These are phyloP conservation scores for Chelonia mydas DNA, from an alignment of 2,797 vertebrate species.

Conservation along the genomic window DNA sequence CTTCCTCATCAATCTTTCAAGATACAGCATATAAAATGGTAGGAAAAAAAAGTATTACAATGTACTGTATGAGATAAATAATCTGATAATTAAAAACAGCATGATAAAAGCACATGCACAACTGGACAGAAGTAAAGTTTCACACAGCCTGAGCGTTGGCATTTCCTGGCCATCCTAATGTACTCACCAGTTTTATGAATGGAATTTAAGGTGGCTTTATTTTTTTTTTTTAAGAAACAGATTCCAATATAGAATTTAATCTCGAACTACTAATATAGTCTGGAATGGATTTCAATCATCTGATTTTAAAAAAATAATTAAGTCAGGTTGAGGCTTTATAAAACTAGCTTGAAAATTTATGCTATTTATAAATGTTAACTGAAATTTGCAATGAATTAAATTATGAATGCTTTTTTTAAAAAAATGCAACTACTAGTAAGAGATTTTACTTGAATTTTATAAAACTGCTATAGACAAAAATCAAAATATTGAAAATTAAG, in stretches of 20 bases:
- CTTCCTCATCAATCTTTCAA: neutral
- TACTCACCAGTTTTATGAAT: neutral
- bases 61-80: neutral
- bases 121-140: neutral
- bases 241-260: neutral
- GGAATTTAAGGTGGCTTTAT: neutral
- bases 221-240: neutral
- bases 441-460: too few species aligned
- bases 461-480: too few species aligned
- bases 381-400: neutral
- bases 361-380: neutral
- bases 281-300: neutral
- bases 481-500: too few species aligned
- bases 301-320: neutral
- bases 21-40: neutral
- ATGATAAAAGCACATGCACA: neutral
- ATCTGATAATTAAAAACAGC: neutral
- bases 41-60: neutral
- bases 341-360: neutral
- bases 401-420: neutral
- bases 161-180: neutral
- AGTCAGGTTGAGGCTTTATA: neutral
- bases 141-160: neutral
- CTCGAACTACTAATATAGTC: neutral
- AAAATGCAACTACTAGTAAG: neutral